Conservation (phyloP, 2,113 vertebrate genomes). For the Urocitellus parryii region DNA sequence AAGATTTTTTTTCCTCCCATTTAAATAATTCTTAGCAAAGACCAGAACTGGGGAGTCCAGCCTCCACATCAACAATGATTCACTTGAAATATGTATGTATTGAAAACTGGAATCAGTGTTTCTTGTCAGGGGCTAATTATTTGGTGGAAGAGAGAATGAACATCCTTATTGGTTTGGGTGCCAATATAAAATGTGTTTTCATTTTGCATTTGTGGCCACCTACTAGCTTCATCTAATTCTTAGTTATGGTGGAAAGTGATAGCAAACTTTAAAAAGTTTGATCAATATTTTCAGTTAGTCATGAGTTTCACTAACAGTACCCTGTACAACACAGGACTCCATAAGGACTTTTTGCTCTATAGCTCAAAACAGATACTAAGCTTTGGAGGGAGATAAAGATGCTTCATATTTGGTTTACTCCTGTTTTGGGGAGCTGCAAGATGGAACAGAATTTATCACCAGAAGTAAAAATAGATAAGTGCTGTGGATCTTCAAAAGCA, state of each 20-base stretch:
- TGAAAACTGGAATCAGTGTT: not conserved
- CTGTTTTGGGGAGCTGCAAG: not conserved
- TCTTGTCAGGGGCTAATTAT: not conserved
- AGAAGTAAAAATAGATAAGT: not conserved
- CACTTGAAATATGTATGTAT: not conserved
- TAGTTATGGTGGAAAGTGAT: not conserved
- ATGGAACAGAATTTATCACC: not conserved
- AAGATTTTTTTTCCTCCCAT: not conserved
- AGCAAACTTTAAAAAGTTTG: not conserved
- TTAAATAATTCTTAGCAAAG: not conserved
- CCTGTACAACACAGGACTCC: not conserved
- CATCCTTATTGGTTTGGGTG: not conserved
- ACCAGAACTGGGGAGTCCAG: not conserved
- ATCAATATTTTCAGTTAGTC: not conserved
- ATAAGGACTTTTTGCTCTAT: not conserved
- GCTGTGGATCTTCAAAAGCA: slow-evolving; percentile 15
- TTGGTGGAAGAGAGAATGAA: not conserved
- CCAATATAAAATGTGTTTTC: not conserved
- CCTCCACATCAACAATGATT: not conserved
- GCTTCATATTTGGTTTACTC: slow-evolving; percentile 41
- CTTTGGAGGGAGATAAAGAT: not conserved
- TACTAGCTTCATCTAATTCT: not conserved
- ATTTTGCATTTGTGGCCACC: not conserved
- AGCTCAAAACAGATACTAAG: not conserved
- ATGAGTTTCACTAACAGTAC: not conserved